Evolutionary conservation across 2,888 invertebrate species (phyloP).

Genomic region (Iphiclides podalirius): DNA sequence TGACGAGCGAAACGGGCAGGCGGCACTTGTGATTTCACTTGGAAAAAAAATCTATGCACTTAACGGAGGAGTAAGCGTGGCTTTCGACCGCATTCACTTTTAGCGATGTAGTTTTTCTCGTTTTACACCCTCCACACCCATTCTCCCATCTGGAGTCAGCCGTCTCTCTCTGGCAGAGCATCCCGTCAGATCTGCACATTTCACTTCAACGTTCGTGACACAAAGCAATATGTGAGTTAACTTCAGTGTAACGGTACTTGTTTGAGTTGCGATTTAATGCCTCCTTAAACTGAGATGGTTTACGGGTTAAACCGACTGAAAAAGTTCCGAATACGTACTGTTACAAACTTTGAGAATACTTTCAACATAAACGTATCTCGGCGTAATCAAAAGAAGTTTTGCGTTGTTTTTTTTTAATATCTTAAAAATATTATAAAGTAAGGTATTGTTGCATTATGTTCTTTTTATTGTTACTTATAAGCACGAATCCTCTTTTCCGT

Average conservation of each 20-base stretch:
- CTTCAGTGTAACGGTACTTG: slow-evolving; percentile 78
- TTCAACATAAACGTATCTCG: slow-evolving; percentile 39
- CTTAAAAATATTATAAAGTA: too few relatives aligned
- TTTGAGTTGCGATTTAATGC: slow-evolving; percentile 81
- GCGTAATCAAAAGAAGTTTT: not conserved
- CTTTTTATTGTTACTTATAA: too few relatives aligned
- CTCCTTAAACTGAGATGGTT: slow-evolving; percentile 80
- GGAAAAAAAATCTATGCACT: slow-evolving; percentile 78
- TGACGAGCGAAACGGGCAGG: slow-evolving; percentile 18
- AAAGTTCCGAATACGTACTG: slow-evolving; percentile 71
- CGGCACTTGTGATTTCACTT: slow-evolving; percentile 66
- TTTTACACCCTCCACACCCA: slow-evolving; percentile 75
- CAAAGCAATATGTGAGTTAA: slow-evolving; percentile 80
- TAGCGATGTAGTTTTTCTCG: slow-evolving; percentile 79
- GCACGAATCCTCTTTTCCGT: too few relatives aligned
- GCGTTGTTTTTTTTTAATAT: too few relatives aligned
- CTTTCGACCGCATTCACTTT: slow-evolving; percentile 81
- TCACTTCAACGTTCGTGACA: slow-evolving; percentile 77
- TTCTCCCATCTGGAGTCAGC: slow-evolving; percentile 61
- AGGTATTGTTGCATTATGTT: too few relatives aligned
- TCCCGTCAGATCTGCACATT: slow-evolving; percentile 60
- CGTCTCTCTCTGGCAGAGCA: slow-evolving; percentile 61
- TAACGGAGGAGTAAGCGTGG: slow-evolving; percentile 76
- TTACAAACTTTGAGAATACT: slow-evolving; percentile 71
- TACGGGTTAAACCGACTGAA: slow-evolving; percentile 76